Base-by-base conservation (phyloP, 2,113 vertebrate genomes). In the Barbus barbus region DNA sequence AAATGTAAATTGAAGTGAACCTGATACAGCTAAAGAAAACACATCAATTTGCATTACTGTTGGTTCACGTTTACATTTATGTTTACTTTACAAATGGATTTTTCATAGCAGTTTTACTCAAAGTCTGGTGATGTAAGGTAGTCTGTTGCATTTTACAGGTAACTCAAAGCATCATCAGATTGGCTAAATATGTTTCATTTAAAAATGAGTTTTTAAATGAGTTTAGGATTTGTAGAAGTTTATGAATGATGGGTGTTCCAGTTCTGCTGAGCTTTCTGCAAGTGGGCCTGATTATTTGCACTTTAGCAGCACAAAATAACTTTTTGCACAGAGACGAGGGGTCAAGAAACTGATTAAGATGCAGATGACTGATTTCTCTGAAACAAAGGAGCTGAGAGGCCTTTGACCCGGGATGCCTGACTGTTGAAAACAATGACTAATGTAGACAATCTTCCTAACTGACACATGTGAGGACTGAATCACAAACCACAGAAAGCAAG, bases 341-440 rank as follows among this genome's bases (percentile, higher is more conserved):
- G 13, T 67, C 31, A 61, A 60, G 83, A 79, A 31, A 72, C 41
- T 38, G 81, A n/a, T 72, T 72, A 36, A 81, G 41, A 84, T 81
- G 71, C 51, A 71, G 78, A 75, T 79, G 75, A 58, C 75, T 56
- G 78, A 16, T 75, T 78, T 63, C 31, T 85, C 61, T n/a, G n/a
- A 86, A 26, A 81, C 51, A 78, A 82, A 86, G 61, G 82, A 88
- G 73, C 78, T 84, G 87, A 84, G 22, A 73, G 72, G 72, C 33
- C 78, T 88, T 82, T 88, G 84, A 82, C 82, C 87, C 73, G 81
- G 48, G 78, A 84, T 84, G 78, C 26, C 51, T 46, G 69, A 63
- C 18, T 63, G 82, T 71, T 72, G 51, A 84, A 85, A 86, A 86
- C 53, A 84, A 69, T 88, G 82, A 74, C 56, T 84, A 82, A 81